Conservation (phyloP, 2,113 vertebrate species). For the Nesospiza acunhae region DNA sequence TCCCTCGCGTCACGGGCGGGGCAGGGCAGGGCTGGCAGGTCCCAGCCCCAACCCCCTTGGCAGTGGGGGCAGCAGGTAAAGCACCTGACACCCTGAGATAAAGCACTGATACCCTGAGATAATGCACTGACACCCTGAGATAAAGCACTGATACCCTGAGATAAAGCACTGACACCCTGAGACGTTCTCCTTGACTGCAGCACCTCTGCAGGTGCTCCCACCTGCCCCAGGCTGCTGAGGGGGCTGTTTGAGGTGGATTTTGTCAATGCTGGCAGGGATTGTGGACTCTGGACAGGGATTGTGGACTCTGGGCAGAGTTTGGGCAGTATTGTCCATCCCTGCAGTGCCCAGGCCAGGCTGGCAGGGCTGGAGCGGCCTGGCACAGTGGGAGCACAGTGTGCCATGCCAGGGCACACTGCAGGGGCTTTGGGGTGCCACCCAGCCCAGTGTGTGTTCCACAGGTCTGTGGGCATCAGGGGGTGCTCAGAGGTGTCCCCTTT, state of each 20-base stretch:
- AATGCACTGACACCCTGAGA: background rate
- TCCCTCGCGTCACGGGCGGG: fast-evolving
- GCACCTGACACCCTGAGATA: fast-evolving
- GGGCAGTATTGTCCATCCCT: background rate
- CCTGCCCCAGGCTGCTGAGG: background rate
- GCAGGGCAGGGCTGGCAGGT: background rate
- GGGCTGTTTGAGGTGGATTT: fast-evolving
- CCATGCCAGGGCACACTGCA: background rate
- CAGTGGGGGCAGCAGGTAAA: background rate
- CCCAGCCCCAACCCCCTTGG: background rate
- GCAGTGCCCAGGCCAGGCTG: background rate
- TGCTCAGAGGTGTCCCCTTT: background rate
- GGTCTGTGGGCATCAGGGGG: background rate
- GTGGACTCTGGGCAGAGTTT: too few relatives aligned
- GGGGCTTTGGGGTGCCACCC: background rate
- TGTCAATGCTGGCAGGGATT: too few relatives aligned
- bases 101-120: fast-evolving
- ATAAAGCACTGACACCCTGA: fast-evolving
- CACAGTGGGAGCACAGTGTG: fast-evolving
- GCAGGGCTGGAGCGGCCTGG: background rate
- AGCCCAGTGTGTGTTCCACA: background rate
- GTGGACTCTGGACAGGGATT: too few relatives aligned
- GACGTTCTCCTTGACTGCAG: background rate
- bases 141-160: too few relatives aligned
- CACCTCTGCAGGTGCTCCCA: background rate